Conservation (phyloP, 2,888 invertebrate genomes). For the Acanthococcus lagerstroemiae region DNA sequence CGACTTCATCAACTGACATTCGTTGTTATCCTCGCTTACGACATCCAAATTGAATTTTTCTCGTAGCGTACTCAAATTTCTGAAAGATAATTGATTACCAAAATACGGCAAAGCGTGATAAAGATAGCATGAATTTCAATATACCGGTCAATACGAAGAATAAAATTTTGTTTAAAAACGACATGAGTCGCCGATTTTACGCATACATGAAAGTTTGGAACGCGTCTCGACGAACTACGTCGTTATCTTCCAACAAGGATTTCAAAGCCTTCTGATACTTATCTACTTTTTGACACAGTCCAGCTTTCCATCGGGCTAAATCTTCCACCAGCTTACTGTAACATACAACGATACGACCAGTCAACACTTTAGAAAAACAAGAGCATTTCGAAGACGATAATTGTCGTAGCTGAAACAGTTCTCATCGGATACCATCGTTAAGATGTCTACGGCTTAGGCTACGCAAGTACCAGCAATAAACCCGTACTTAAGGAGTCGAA, state of each 20-base stretch:
- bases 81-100: not conserved
- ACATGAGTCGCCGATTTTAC: no score
- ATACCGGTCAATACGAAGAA: no score
- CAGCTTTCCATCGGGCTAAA: slow-evolving; percentile 74
- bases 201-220: slow-evolving; percentile 54
- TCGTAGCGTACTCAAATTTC: slow-evolving; percentile 19
- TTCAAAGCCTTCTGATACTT: slow-evolving; percentile 60
- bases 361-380: no score
- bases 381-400: no score
- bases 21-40: not conserved
- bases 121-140: not conserved
- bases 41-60: slow-evolving; percentile 25
- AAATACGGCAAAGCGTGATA: no score
- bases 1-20: slow-evolving; percentile 3
- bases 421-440: no score
- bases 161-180: not conserved
- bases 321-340: slow-evolving; percentile 85
- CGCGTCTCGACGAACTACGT: slow-evolving; percentile 52
- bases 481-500: not conserved
- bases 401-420: no score
- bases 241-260: slow-evolving; percentile 58
- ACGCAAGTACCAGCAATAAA: no score
- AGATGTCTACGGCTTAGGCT: no score
- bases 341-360: slow-evolving; percentile 36
- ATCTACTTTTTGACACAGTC: slow-evolving; percentile 58